Base-by-base conservation (phyloP, 1,140 invertebrate species). In the Grapholita molesta region DNA sequence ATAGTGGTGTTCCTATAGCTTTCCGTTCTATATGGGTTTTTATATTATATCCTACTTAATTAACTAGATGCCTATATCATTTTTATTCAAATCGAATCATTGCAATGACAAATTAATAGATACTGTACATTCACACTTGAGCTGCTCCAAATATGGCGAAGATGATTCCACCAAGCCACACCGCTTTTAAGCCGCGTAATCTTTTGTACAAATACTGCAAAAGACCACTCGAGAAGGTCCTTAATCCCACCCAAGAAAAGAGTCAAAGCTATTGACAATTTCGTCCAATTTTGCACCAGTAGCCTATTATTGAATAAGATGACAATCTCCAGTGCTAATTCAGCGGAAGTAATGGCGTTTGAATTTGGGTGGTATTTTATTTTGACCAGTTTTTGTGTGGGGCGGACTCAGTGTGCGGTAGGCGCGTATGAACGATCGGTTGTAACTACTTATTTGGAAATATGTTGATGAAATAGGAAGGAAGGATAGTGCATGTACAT, bases 191-290 rank as follows among this genome's bases (percentile, higher is more conserved):
- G 83, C 81, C 69, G 35, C 23, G 67, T 83, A 86, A 86, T 86
- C 82, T 76, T 76, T 83, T 83, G 80, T 79, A 77, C 80, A 86
- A 83, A 85, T 81, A 83, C 70, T 23, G 64, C 64, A 64, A 79
- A 77, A 64, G 66, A 71, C 74, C 80, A 74, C 78, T 82, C 70
- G 69, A 81, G 66, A 18, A 68, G 55, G 64, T 68, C 42, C 57
- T 42, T 52, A 38, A 61, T 53, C 69, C 69, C 82, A 84, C 82
- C 80, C 78, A 84, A 78, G 77, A 76, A 75, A 55, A 70, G 25
- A 55, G 71, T 74, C 65, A 67, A 70, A 73, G 65, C 55, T 69
- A 69, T 68, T 75, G 71, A 75, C 69, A 38, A 67, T 61, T n/a
- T 80, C 73, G 66, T 66, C 77, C 78, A 79, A 53, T 76, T 83